Evolutionary conservation across 53 echinoderm and acorn worm genomes (phyloP), one percentile per base, ranked within the genome.

Genomic region (Zoroaster sp.): DNA sequence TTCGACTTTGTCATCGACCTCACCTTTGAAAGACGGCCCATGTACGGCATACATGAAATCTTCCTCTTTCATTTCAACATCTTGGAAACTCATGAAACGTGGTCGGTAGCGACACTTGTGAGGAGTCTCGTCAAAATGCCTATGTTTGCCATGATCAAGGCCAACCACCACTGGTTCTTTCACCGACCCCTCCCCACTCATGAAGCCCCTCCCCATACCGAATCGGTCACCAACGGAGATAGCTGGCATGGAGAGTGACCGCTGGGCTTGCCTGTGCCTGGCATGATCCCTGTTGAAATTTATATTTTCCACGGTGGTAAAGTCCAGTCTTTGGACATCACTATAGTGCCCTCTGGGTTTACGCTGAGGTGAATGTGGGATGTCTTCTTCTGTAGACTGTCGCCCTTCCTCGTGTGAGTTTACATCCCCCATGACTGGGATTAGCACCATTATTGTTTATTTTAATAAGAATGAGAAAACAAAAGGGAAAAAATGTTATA

Each of bases 221-320:
- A 31, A 46, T 32, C 20, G 69, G 70, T 41, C 51, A 1, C 71
- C 51, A 9, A 85, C 71, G 7, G 70, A 69, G 72, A 86, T 89
- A 55, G 87, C 91, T 14, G 94, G 94, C 89, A 94, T 77, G 30
- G 94, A 94, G 72, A 91, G 85, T 49, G 94, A 94, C 39, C 94
- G 67, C 86, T 94, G 91, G 15, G 94, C 51, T 40, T 69, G 88
- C 83, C 79, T 87, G 8, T 80, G 90, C 52, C 49, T 53, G 12
- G 51, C 40, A 30, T 91, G 83, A 40, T 53, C 83, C 39, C 88
- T 68, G 73, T 87, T 94, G 73, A 96, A 91, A 77, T 93, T 88
- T 28, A 96, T 90, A 52, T 74, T 94, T 83, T 94, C 91, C 21
- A 92, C 94, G 0, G 94, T 96, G 18, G 94, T 96, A 78, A 91